Percentiles rank a stretch among this genome's conserved stretches.
Evolutionary conservation across 2,888 invertebrate species (phyloP).

Genomic region (Platycheirus albimanus): DNA sequence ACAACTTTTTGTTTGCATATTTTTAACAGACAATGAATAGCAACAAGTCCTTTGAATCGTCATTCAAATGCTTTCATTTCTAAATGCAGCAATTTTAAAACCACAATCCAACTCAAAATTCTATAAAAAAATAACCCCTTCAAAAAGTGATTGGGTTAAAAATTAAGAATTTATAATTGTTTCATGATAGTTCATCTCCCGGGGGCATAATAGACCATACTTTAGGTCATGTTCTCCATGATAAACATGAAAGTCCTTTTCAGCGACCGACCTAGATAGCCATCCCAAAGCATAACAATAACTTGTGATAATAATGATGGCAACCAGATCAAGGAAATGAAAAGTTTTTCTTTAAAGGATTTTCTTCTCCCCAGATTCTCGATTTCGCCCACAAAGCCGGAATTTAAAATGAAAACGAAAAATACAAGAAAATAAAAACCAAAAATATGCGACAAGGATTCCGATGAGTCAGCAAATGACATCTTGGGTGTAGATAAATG

Average conservation of each 20-base stretch:
- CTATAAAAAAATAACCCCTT: no score
- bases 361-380: slow-evolving; percentile 11
- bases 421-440: slow-evolving; percentile 34
- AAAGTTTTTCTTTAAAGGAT: slow-evolving; percentile 7
- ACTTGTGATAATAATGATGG: slow-evolving; percentile 27
- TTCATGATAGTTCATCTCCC: slow-evolving; percentile 53
- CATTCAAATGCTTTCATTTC: slow-evolving; percentile 24
- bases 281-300: slow-evolving; percentile 38
- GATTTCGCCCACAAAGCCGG: slow-evolving; percentile 21
- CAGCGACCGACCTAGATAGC: slow-evolving; percentile 36
- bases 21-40: no score
- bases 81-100: slow-evolving; percentile 13
- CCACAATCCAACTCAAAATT: neutral
- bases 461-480: slow-evolving; percentile 66
- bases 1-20: no score
- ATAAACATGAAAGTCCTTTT: slow-evolving; percentile 53
- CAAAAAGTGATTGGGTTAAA: neutral
- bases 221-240: slow-evolving; percentile 44
- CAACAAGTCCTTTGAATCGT: slow-evolving; percentile 41
- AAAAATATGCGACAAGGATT: slow-evolving; percentile 65
- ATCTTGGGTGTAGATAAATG: slow-evolving; percentile 34
- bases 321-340: slow-evolving; percentile 27
- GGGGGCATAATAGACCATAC: slow-evolving; percentile 27
- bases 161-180: slow-evolving; percentile 58
- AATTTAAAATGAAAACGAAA: slow-evolving; percentile 58